Evolutionary conservation across 2,797 vertebrate genomes (phyloP), one percentile per base, ranked within the genome.

Genomic region (Chelonia mydas): DNA sequence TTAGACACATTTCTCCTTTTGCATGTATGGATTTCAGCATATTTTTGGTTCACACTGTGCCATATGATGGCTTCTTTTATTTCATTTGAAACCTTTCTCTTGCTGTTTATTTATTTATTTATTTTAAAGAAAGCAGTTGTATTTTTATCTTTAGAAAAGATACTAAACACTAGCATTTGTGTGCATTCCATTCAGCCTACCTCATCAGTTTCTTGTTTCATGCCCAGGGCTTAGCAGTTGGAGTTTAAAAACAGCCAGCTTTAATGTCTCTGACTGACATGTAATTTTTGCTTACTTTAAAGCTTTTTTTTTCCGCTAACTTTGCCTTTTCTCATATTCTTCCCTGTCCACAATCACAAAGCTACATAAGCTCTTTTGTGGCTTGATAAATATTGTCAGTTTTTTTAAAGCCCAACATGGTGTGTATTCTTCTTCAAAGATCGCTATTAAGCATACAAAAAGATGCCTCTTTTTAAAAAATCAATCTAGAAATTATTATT

Each of bases 201-300:
- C 94, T 98, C 97, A 97, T 98, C 95, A 92, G 92, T 98, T 98
- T 97, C 94, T 97, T 98, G 96, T 98, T 98, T 98, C 96, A 97
- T 96, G 97, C 95, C 96, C 89, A 96, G 89, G 96, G 97, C 96
- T 98, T 97, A 98, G 95, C 89, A 95, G 96, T 93, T 97, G 91
- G 96, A 98, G 89, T 98, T 98, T 98, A 96, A 97, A 98, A 98
- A 95, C 96, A 98, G 95, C 93, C 95, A 95, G 93, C 95, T 98
- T 98, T 98, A 98, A 98, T 98, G 98, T 98, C 97, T 98, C 54
- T 98, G 97, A 98, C 84, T 97, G 97, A 97, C 97, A 93, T 92
- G 83, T 89, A 98, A 97, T 97, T 97, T 98, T 97, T 98, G 96
- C 97, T 97, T 98, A 97, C 95, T 97, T 97, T 97, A 97, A 97